Evolutionary conservation across 2,113 vertebrate genomes (phyloP).

Genomic region (Chaetops frenatus): DNA sequence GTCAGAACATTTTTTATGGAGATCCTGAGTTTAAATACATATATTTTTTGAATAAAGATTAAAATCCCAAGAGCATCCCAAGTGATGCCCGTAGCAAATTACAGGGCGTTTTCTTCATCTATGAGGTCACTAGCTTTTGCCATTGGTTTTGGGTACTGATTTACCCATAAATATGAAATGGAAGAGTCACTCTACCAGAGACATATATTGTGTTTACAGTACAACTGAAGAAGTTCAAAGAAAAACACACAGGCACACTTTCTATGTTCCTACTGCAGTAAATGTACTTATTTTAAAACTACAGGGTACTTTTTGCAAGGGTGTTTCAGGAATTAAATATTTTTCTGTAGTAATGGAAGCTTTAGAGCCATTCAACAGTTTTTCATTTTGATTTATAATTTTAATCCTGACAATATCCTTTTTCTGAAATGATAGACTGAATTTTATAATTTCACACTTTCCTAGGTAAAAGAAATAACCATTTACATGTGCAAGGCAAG

Average conservation of each 20-base stretch:
- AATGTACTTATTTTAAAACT: slow-evolving; percentile 18
- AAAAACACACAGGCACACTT: not conserved
- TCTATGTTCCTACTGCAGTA: not conserved
- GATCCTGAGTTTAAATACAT: slow-evolving; percentile 61
- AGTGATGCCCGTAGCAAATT: slow-evolving; percentile 70
- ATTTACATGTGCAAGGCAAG: not conserved
- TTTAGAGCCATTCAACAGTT: not conserved
- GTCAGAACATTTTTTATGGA: slow-evolving; percentile 61
- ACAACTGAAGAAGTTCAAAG: not conserved
- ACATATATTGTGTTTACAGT: slow-evolving; percentile 56
- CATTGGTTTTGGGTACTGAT: slow-evolving; percentile 68
- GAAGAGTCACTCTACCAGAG: slow-evolving; percentile 44
- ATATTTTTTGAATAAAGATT: slow-evolving; percentile 68
- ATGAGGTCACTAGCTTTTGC: slow-evolving; percentile 73
- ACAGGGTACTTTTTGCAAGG: not conserved
- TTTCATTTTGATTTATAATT: not conserved
- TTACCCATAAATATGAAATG: slow-evolving; percentile 65
- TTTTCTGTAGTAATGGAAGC: not conserved
- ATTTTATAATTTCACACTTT: not conserved
- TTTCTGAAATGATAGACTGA: not conserved
- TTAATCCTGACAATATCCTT: not conserved
- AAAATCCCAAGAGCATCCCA: slow-evolving; percentile 69
- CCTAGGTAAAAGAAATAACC: not conserved
- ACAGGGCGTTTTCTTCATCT: slow-evolving; percentile 73
- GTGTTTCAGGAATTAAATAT: not conserved